Percentiles rank a stretch among this genome's conserved stretches.
Conservation (phyloP, 1,140 invertebrate species). For the Heliconius eleuchia region DNA sequence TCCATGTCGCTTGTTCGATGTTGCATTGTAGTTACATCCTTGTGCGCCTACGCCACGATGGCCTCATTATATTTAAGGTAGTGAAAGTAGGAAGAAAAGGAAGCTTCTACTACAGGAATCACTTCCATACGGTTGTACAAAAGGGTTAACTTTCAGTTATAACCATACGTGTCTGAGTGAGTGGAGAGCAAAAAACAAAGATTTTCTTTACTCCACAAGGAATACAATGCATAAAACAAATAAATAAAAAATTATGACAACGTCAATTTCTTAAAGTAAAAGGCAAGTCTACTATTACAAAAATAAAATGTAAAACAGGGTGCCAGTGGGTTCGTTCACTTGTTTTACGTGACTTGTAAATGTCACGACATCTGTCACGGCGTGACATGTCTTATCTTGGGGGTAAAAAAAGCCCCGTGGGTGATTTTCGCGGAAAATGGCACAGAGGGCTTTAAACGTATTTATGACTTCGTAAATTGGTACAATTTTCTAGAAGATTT, state of each 20-base stretch:
- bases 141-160: too few species aligned
- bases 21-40: too few species aligned
- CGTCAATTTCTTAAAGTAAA: background rate
- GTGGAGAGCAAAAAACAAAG: too few species aligned
- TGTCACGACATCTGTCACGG: slow-evolving; percentile 71
- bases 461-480: slow-evolving; percentile 80
- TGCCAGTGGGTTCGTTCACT: slow-evolving; percentile 45
- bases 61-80: too few species aligned
- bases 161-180: too few species aligned
- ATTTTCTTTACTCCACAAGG: too few species aligned
- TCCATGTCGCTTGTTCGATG: too few species aligned
- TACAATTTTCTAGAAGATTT: slow-evolving; percentile 47
- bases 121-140: too few species aligned
- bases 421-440: slow-evolving; percentile 53
- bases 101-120: too few species aligned
- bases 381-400: slow-evolving; percentile 71
- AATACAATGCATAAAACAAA: too few species aligned
- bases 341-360: slow-evolving; percentile 61
- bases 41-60: too few species aligned
- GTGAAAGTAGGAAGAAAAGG: too few species aligned
- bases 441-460: slow-evolving; percentile 55
- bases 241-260: background rate
- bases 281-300: slow-evolving; percentile 4
- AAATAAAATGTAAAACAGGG: slow-evolving; percentile 35
- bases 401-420: slow-evolving; percentile 63